A percentile compares a stretch with the other conserved stretches of the same genome.
These are phyloP conservation scores for Reticulitermes speratus DNA, from an alignment of 1,140 invertebrate genomes.

Conservation along the genomic window DNA sequence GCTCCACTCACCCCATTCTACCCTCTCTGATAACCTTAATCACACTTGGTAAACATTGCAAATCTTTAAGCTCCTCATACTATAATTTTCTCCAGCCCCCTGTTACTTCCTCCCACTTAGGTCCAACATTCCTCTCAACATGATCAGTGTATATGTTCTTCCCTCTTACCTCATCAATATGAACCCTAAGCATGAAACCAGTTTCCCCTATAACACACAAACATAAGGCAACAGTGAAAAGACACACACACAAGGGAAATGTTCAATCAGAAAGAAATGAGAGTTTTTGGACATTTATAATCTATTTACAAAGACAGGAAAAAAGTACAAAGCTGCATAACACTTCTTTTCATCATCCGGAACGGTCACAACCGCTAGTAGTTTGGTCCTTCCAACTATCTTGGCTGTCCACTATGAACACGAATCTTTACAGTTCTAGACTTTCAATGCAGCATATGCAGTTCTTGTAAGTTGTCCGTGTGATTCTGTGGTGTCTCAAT, in stretches of 20 bases:
- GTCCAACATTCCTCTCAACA: no score
- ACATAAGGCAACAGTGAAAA: not conserved
- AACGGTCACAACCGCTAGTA: not conserved
- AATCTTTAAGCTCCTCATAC: no score
- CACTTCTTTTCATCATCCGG: not conserved
- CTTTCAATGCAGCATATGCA: not conserved
- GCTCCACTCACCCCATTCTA: no score
- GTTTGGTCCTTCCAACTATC: no score
- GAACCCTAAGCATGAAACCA: not conserved
- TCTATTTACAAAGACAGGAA: slow-evolving; percentile 4
- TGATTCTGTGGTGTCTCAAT: no score
- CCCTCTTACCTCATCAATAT: no score
- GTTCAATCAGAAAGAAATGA: not conserved
- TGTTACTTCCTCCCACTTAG: no score
- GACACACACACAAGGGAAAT: not conserved
- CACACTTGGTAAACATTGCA: no score
- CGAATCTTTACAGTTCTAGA: not conserved
- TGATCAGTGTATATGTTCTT: no score
- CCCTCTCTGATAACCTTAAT: no score
- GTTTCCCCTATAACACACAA: not conserved
- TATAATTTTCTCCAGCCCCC: no score
- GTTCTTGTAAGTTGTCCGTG: not conserved
- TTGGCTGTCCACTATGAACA: no score
- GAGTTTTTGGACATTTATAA: not conserved
- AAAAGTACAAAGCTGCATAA: not conserved